Base-by-base conservation (phyloP, 2,888 invertebrate genomes). In the Lasiommata megera region DNA sequence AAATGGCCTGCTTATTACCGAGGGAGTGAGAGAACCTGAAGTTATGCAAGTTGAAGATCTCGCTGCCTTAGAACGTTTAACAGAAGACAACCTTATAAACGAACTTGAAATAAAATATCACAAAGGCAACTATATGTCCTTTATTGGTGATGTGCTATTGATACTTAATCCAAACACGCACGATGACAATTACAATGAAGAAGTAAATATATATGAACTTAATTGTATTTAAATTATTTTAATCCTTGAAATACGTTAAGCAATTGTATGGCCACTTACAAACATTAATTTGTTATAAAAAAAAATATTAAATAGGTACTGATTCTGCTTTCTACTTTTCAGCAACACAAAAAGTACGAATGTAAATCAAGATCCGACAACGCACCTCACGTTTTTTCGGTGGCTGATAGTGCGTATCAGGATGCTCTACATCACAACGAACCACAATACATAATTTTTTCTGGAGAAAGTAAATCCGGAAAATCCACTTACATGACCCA, bases 401-500 rank as follows among this genome's bases (percentile, higher is more conserved):
- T 97, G 17, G 97, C 97, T 8, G 97, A 98, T 75, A 94, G 96
- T 61, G 96, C 97, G 34, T 97, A 95, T 78, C 97, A 98, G 88
- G 95, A 97, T 74, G 96, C 97, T 84, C 84, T 97, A 66, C 98
- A 98, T 79, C 96, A 98, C 77, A 94, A 95, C 67, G 94, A 95
- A 67, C 94, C 95, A 1, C 97, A 98, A 80, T 95, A 96, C 79
- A 94, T 98, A 60, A 92, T 98, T 5, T 93, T 98, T 66, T 94
- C 96, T 40, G 98, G 98, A 1, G 98, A 98, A 90, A 96, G 96
- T 66, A 95, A 95, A 74, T 96, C 98, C 0, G 98, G 98, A 1
- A 98, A 98, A 89, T 96, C 97, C 0, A 95, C 95, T 31, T 97
- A 95, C 76, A 95, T 95, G 79, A 88, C 94, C 37, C 94, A 96